Conservation (phyloP, 2,797 vertebrate species). For the Diglossa cyanea region DNA sequence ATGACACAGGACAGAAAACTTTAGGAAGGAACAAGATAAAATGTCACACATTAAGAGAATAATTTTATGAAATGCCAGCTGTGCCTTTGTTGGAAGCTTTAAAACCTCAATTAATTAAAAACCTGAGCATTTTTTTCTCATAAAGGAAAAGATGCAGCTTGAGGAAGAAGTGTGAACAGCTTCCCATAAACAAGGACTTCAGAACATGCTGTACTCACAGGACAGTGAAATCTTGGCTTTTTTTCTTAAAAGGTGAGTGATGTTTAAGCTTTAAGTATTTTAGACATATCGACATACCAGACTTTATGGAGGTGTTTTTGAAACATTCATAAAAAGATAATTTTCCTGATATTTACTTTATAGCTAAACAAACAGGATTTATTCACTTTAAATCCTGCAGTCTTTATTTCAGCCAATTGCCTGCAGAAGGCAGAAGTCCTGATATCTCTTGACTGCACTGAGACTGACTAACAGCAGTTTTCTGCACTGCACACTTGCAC, state of each 20-base stretch:
- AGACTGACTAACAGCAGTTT: not conserved
- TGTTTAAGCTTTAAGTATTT: not conserved
- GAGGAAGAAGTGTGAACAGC: not conserved
- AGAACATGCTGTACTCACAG: not conserved
- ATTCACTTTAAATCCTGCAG: not conserved
- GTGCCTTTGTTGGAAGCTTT: not conserved
- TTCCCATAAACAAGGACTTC: not conserved
- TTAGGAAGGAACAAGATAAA: not conserved
- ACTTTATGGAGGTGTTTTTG: not conserved
- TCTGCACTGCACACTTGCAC: not conserved
- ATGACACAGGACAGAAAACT: not conserved
- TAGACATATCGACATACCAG: rapidly evolving
- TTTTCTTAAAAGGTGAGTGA: not conserved
- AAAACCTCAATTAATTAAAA: not conserved
- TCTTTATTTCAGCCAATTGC: not conserved
- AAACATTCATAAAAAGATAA: not conserved
- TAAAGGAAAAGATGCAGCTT: not conserved
- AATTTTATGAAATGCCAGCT: not conserved
- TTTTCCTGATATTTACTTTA: not conserved
- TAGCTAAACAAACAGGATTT: not conserved
- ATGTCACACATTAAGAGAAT: not conserved
- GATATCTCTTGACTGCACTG: not conserved
- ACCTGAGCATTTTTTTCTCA: not conserved
- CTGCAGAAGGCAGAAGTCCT: not conserved
- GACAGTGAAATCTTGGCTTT: not conserved